A percentile compares a stretch with the other conserved stretches of the same genome.
These are phyloP conservation scores for Leptinotarsa defecta DNA, from an alignment of 1,140 invertebrate species.

Conservation along the genomic window DNA sequence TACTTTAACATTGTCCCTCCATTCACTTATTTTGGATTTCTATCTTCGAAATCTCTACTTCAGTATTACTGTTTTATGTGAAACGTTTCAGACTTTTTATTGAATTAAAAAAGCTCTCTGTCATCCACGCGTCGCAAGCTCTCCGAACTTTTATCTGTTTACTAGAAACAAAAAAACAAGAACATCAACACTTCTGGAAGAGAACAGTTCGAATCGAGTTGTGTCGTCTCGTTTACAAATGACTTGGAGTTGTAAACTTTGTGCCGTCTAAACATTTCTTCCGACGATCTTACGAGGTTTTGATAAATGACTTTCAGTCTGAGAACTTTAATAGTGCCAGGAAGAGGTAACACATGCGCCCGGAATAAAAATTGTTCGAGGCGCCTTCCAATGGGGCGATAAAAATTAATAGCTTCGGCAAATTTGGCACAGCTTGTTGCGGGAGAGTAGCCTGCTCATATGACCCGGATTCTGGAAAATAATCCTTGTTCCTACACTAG, in stretches of 20 bases:
- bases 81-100: too few species aligned
- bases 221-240: slow-evolving; percentile 16
- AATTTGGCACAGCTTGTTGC: slow-evolving; percentile 15
- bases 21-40: too few species aligned
- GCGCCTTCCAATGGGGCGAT: background rate
- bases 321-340: slow-evolving; percentile 19
- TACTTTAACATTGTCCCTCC: too few species aligned
- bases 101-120: background rate
- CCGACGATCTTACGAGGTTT: background rate
- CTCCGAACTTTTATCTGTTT: slow-evolving; percentile 19
- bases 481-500: too few species aligned
- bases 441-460: background rate
- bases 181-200: background rate
- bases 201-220: background rate
- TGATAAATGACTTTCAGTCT: slow-evolving; percentile 13
- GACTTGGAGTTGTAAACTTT: slow-evolving; percentile 16
- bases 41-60: too few species aligned
- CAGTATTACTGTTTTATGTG: too few species aligned
- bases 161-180: slow-evolving; percentile 12
- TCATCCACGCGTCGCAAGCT: background rate
- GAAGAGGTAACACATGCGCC: slow-evolving; percentile 5
- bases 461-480: too few species aligned
- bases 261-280: background rate
- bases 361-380: slow-evolving; percentile 11
- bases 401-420: slow-evolving; percentile 18